Evolutionary conservation across 2,797 vertebrate genomes (phyloP), one percentile per base, ranked within the genome.

Genomic region (Lithobates sylvaticus): DNA sequence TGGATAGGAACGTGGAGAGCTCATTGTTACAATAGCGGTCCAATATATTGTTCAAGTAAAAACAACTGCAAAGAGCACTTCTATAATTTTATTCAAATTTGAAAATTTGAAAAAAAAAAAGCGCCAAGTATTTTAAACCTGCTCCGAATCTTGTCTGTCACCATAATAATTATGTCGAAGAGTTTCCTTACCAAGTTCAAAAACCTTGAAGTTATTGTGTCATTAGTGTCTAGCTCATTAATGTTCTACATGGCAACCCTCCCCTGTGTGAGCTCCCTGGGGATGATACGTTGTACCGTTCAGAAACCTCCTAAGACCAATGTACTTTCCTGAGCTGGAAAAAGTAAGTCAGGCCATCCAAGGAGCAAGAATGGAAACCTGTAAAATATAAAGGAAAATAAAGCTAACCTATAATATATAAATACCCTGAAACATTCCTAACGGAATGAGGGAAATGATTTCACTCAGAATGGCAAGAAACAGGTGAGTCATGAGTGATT

Each of bases 401-500:
- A 8, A 50, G 54, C 29, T 29, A 34, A 39, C 15, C 29, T 32
- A 68, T 64, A 78, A 84, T 78, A 65, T 84, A 61, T 77, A 72
- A 47, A 71, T 68, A 81, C 78, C 78, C 73, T 16, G 70, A 61
- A 87, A 80, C 47, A 76, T 83, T 72, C 70, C 44, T 83, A 47
- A 68, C 32, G 44, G 75, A 69, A 27, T 34, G 2, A 23, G 18
- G 83, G 58, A 85, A 73, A 77, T 72, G 16, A 77, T 12, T 39
- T 80, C 83, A 78, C 72, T 32, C 10, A 18, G 32, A 81, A 68
- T 77, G 65, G 47, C 74, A 78, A 72, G 80, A 29, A 76, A 73
- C 79, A 86, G 79, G 85, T 78, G 80, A 87, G 81, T 87, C 86
- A 87, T 75, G 13, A 69, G 81, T 73, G 39, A 77, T 64, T 61